These are phyloP conservation scores for Nyctalus aviator DNA, from an alignment of 2,797 vertebrate genomes.

Conservation along the genomic window DNA sequence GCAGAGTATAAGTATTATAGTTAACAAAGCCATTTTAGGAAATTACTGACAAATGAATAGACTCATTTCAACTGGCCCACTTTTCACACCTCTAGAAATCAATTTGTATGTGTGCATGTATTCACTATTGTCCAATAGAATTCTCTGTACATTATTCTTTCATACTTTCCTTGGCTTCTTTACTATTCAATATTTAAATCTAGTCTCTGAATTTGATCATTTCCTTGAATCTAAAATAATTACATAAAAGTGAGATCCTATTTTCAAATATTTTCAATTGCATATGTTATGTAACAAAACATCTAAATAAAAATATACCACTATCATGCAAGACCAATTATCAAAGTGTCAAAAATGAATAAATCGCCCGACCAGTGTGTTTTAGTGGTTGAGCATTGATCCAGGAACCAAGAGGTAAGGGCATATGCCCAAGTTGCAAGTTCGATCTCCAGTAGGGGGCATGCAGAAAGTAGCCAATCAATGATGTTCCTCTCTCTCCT, in stretches of 20 bases:
- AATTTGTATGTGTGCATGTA: neutral
- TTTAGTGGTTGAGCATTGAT: no score
- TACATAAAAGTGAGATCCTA: neutral
- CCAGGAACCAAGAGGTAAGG: no score
- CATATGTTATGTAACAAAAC: neutral
- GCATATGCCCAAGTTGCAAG: no score
- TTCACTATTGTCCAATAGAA: neutral
- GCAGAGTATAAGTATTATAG: neutral
- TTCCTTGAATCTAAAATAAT: conserved; percentile 3
- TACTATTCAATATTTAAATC: neutral
- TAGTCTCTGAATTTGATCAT: neutral
- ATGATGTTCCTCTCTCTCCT: no score
- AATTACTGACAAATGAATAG: neutral
- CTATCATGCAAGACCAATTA: neutral
- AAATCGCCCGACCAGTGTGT: neutral
- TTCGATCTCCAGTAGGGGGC: no score
- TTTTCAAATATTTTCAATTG: neutral
- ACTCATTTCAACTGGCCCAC: neutral
- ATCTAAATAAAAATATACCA: neutral
- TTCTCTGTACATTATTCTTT: neutral
- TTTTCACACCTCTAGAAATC: neutral
- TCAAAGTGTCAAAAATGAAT: neutral
- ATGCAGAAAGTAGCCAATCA: no score
- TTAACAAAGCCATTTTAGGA: neutral
- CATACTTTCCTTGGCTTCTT: neutral